These are phyloP conservation scores for Linnaemya tessellans DNA, from an alignment of 2,888 invertebrate species.

Conservation along the genomic window DNA sequence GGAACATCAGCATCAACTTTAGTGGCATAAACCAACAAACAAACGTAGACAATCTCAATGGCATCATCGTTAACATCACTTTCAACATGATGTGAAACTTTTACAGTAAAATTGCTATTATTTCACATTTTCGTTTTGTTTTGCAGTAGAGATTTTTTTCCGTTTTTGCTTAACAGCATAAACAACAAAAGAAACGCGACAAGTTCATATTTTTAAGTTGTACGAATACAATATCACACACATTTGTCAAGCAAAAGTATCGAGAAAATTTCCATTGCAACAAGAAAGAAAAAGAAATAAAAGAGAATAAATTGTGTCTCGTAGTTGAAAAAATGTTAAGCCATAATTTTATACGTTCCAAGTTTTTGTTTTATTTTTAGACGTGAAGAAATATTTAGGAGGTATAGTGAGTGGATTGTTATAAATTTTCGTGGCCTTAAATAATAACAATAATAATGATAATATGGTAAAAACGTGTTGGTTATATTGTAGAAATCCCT, in stretches of 20 bases:
- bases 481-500: no score
- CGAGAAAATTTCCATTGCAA: constrained; percentile 53
- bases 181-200: constrained; percentile 63
- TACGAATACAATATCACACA: constrained; percentile 26
- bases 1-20: constrained; percentile 31
- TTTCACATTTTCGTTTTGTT: constrained; percentile 33
- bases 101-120: constrained; percentile 62
- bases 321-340: constrained; percentile 66
- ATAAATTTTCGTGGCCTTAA: not conserved
- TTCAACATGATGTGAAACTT: constrained; percentile 59
- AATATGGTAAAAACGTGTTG: no score
- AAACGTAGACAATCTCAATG: constrained; percentile 47
- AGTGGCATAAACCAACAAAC: constrained; percentile 29
- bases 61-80: constrained; percentile 61
- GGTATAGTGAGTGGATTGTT: constrained; percentile 15
- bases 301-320: constrained; percentile 60
- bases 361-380: constrained; percentile 11
- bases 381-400: not conserved
- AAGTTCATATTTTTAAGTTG: constrained; percentile 70
- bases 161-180: constrained; percentile 14
- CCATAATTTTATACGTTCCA: constrained; percentile 64
- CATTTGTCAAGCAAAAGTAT: constrained; percentile 36
- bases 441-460: no score
- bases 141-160: no score
- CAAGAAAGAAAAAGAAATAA: not conserved